phyloP scores from a whole-genome alignment of 2,797 vertebrate species.

The Dipus sagitta region DNA sequence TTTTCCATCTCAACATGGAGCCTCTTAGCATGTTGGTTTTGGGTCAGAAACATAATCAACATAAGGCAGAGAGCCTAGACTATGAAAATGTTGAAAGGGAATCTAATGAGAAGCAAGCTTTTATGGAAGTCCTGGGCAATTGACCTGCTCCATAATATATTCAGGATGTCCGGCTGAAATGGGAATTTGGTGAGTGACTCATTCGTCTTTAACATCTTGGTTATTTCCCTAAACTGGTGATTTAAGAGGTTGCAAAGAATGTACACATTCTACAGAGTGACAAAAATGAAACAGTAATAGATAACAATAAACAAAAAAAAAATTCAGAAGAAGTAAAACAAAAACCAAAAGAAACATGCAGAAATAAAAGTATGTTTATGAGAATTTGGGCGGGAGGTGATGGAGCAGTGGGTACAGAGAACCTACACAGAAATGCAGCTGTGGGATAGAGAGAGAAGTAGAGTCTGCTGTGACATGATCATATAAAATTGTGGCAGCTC shows the following conservation, averaged over 20 bases:
- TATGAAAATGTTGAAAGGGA: constrained; percentile 67
- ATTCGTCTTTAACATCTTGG: constrained; percentile 38
- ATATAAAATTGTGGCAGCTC: background rate
- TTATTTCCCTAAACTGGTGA: constrained; percentile 39
- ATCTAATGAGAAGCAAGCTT: constrained; percentile 70
- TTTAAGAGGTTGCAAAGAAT: constrained; percentile 24
- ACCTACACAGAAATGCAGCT: background rate
- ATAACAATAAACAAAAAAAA: background rate
- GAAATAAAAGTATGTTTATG: background rate
- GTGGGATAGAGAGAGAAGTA: background rate
- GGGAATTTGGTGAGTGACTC: background rate
- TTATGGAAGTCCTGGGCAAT: constrained; percentile 49
- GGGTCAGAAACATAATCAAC: constrained; percentile 78
- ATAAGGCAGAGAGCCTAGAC: constrained; percentile 76
- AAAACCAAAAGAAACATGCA: background rate
- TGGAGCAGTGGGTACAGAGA: background rate
- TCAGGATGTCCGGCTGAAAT: background rate
- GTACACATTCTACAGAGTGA: constrained; percentile 17
- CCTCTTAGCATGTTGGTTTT: constrained; percentile 73
- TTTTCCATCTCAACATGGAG: constrained; percentile 65
- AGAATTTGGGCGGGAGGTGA: background rate
- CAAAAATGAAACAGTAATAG: background rate
- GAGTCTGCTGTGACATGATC: background rate
- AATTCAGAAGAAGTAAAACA: background rate
- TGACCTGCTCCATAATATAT: constrained; percentile 34